Evolutionary conservation across 1,140 invertebrate species (phyloP).

Genomic region (Nasonia longicornis): DNA sequence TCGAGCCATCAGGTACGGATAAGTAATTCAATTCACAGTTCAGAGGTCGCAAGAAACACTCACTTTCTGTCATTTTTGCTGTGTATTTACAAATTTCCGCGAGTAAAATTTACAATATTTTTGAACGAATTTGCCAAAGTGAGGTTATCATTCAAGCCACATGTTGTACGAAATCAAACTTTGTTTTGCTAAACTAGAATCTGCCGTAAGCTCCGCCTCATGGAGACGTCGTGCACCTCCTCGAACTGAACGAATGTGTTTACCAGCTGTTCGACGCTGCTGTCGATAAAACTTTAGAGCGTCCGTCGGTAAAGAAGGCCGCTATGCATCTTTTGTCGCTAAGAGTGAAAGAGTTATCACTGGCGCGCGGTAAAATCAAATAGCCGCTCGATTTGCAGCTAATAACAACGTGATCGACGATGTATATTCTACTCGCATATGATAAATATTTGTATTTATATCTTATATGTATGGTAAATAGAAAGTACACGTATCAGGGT

Average conservation of each 20-base stretch:
- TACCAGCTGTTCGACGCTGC: not conserved
- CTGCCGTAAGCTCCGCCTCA: not conserved
- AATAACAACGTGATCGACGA: conserved; percentile 1
- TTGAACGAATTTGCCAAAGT: not conserved
- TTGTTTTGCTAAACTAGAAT: not conserved
- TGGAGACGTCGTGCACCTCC: not conserved
- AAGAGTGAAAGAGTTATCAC: not conserved
- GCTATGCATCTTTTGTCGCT: not conserved
- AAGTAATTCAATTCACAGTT: conserved; percentile 79
- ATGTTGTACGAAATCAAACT: conserved; percentile 10
- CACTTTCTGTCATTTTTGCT: conserved; percentile 47
- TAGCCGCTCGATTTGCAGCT: conserved; percentile 5
- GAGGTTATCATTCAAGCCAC: conserved; percentile 9
- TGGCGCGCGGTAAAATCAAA: not conserved
- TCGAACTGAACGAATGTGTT: not conserved
- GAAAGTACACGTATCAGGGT: conserved; percentile 42
- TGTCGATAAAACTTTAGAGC: not conserved
- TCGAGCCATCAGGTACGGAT: conserved; percentile 81
- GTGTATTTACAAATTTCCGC: not conserved
- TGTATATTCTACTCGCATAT: conserved; percentile 32
- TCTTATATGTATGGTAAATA: conserved; percentile 44
- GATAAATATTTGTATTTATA: conserved; percentile 43
- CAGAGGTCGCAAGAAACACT: conserved; percentile 61
- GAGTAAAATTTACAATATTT: not conserved
- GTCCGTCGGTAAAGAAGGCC: not conserved